These are phyloP conservation scores for Fratercula arctica DNA, from an alignment of 2,797 vertebrate genomes.

Conservation along the genomic window DNA sequence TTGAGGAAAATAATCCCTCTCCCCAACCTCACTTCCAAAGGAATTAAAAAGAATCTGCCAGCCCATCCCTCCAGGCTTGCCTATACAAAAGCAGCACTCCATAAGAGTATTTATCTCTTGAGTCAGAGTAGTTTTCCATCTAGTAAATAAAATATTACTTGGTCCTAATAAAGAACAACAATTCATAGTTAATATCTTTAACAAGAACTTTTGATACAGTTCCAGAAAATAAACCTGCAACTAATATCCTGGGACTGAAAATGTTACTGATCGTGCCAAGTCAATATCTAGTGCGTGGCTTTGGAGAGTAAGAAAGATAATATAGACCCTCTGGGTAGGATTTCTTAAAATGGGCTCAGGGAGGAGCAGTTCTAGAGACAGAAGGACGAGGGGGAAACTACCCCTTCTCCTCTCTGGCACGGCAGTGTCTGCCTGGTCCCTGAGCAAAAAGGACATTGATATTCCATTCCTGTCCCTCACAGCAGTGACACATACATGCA, in stretches of 20 bases:
- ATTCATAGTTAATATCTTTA: slow-evolving; percentile 25
- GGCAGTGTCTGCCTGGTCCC: neutral
- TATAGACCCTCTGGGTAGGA: neutral
- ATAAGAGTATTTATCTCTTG: slow-evolving; percentile 18
- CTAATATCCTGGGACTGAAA: slow-evolving; percentile 8
- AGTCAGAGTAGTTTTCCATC: slow-evolving; percentile 13
- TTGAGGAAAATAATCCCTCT: slow-evolving; percentile 41
- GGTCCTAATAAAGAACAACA: slow-evolving; percentile 10
- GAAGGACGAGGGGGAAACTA: neutral
- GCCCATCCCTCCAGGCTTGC: slow-evolving; percentile 42
- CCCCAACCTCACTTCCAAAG: neutral
- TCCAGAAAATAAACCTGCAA: slow-evolving; percentile 57
- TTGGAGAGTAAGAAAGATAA: neutral
- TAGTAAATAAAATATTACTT: slow-evolving; percentile 37
- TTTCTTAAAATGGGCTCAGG: neutral
- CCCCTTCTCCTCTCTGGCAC: neutral
- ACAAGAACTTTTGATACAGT: neutral
- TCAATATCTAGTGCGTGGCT: neutral
- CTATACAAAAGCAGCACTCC: slow-evolving; percentile 25
- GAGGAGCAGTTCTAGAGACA: neutral
- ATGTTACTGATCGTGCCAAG: slow-evolving; percentile 3
- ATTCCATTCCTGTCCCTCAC: neutral
- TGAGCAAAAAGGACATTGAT: neutral
- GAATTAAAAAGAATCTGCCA: slow-evolving; percentile 54
- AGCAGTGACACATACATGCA: neutral